Base-by-base conservation (phyloP, 2,113 vertebrate genomes). In the Paradisaea rubra region DNA sequence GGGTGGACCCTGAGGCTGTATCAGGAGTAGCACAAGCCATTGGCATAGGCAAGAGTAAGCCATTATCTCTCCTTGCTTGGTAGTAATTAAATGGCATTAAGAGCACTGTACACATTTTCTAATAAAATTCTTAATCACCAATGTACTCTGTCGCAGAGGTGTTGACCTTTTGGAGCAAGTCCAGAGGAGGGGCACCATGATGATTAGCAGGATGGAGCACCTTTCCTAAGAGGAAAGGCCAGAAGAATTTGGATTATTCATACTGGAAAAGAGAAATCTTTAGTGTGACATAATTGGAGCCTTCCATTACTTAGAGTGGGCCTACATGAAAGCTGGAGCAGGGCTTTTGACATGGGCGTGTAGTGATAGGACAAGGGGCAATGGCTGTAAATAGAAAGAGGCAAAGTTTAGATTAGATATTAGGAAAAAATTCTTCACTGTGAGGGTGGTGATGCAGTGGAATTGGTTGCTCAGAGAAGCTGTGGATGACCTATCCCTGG, bases 91-190 rank as follows among this genome's bases (percentile, higher is more conserved):
- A 15, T 13, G 4, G 1, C 1, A 15, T 49, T 37, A 13, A 15
- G 11, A 18, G 5, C 0, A 1, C 2, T 20, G 2, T 7, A 64
- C 1, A 3, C 0, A 6, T n/a, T 42, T 61, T 19, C 6, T n/a
- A 23, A 31, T 12, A 10, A 10, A 41, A 35, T 23, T 69, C 3
- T 33, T 4, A 7, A 10, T 41, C 14, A 18, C 1, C 3, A 5
- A 0, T 21, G 5, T 33, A 7, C 4, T 33, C 4, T 6, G 1
- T 41, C 13, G 23, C 0, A 27, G 15, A 11, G 1, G 0, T 65
- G 3, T 53, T 1, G 0, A 56, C 22, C 3, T 49, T 47, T 20
- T 37, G 30, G 35, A 63, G 35, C 15, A 56, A 69, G 41, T 69
- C 31, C 41, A 42, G 27, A 49, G 35, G 25, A 63, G 15, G 25